A percentile compares a stretch with the other conserved stretches of the same genome.
Conservation (phyloP, 2,888 invertebrate genomes). For the Ypsolopha scabrella region DNA sequence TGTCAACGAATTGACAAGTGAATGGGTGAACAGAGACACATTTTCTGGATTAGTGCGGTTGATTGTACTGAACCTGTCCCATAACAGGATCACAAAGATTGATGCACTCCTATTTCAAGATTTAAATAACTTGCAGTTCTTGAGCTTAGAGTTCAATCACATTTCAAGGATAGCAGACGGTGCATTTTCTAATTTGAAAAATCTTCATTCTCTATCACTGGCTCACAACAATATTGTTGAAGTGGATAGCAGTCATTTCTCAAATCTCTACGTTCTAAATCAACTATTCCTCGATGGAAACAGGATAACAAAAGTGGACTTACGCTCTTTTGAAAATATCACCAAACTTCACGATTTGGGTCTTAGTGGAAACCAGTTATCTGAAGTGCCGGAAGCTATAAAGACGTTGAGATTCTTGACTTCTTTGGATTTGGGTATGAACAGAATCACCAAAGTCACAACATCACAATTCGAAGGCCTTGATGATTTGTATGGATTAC, state of each 20-base stretch:
- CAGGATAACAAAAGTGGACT: slow-evolving; percentile 75
- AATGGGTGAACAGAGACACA: slow-evolving; percentile 82
- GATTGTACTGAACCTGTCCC: slow-evolving; percentile 79
- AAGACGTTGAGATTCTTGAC: slow-evolving; percentile 78
- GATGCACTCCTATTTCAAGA: slow-evolving; percentile 80
- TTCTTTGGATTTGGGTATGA: slow-evolving; percentile 85
- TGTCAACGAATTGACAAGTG: slow-evolving; percentile 80
- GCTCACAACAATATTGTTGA: slow-evolving; percentile 78
- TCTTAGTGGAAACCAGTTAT: slow-evolving; percentile 79
- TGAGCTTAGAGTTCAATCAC: slow-evolving; percentile 79
- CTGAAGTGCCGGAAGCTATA: slow-evolving; percentile 77
- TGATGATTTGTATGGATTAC: slow-evolving; percentile 79
- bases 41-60: slow-evolving; percentile 81
- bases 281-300: slow-evolving; percentile 82
- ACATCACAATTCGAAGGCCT: slow-evolving; percentile 81
- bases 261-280: slow-evolving; percentile 79
- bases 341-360: slow-evolving; percentile 83
- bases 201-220: slow-evolving; percentile 80
- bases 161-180: slow-evolving; percentile 78
- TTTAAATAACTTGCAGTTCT: slow-evolving; percentile 78
- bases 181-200: slow-evolving; percentile 80
- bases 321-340: slow-evolving; percentile 80
- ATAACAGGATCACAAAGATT: slow-evolving; percentile 79
- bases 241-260: slow-evolving; percentile 78
- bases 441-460: slow-evolving; percentile 78